Conservation (phyloP, 2,113 vertebrate species). For the Eclectus roratus region DNA sequence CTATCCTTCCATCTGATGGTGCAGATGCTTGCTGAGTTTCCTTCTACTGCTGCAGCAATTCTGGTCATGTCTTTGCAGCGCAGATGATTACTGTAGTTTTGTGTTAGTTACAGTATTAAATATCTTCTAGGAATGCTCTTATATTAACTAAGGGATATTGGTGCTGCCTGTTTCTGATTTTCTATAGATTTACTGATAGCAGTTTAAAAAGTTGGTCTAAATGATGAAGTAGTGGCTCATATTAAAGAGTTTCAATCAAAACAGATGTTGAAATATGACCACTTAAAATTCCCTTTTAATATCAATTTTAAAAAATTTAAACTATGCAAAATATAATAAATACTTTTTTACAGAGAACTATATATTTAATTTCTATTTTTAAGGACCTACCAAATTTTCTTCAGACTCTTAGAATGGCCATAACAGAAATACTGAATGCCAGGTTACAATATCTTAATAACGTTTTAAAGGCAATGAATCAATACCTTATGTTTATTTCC, state of each 20-base stretch:
- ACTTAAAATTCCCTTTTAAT: not conserved
- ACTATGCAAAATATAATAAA: not conserved
- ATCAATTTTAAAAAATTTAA: not conserved
- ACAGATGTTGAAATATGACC: not conserved
- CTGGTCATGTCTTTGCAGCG: not conserved
- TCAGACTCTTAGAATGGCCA: not conserved
- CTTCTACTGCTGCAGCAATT: not conserved
- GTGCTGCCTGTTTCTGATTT: not conserved
- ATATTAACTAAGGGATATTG: not conserved
- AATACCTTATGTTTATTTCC: not conserved
- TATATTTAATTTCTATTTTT: not conserved
- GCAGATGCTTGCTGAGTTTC: not conserved
- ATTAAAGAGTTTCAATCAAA: not conserved
- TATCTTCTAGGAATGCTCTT: not conserved
- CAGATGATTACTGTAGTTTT: not conserved
- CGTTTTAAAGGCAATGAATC: not conserved
- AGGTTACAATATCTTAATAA: not conserved
- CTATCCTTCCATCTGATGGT: not conserved
- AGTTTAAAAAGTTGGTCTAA: not conserved
- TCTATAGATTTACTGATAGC: not conserved
- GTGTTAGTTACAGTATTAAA: not conserved
- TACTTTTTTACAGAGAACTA: not conserved
- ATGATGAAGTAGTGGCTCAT: not conserved
- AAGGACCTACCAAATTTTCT: not conserved
- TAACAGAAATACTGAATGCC: not conserved